A percentile compares a stretch with the other conserved stretches of the same genome.
These are phyloP conservation scores for Vollenhovia emeryi DNA, from an alignment of 1,140 invertebrate genomes.

Conservation along the genomic window DNA sequence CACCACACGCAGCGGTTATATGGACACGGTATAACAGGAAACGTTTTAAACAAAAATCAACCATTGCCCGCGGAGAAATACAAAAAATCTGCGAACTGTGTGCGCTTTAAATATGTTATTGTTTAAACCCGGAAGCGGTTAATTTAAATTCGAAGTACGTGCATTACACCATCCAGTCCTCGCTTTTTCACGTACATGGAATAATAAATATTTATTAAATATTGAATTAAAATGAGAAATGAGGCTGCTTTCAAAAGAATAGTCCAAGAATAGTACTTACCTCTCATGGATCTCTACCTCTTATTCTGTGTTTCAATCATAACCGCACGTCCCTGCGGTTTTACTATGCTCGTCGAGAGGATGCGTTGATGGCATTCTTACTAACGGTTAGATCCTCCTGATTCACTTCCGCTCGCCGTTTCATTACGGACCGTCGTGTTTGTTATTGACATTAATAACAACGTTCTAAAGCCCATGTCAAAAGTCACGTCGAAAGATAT, in stretches of 20 bases:
- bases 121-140: not conserved
- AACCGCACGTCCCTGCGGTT: not conserved
- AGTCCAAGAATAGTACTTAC: not conserved
- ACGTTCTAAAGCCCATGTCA: not conserved
- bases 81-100: not conserved
- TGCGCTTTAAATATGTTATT: not conserved
- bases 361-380: not conserved
- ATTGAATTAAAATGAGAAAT: not conserved
- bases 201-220: not conserved
- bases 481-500: not conserved
- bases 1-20: no score
- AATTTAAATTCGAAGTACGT: not conserved
- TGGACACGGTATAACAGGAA: not conserved
- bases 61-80: not conserved
- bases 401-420: not conserved
- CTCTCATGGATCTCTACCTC: no score
- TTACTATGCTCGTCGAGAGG: not conserved
- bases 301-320: not conserved
- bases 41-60: not conserved
- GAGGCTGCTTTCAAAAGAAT: not conserved
- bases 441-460: constrained; percentile 6
- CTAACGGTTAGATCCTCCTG: not conserved
- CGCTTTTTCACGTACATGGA: not conserved
- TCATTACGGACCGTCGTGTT: not conserved
- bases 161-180: not conserved